Conservation (phyloP, 37 sponge, comb jelly and placozoan species). For the Crambe crambe region DNA sequence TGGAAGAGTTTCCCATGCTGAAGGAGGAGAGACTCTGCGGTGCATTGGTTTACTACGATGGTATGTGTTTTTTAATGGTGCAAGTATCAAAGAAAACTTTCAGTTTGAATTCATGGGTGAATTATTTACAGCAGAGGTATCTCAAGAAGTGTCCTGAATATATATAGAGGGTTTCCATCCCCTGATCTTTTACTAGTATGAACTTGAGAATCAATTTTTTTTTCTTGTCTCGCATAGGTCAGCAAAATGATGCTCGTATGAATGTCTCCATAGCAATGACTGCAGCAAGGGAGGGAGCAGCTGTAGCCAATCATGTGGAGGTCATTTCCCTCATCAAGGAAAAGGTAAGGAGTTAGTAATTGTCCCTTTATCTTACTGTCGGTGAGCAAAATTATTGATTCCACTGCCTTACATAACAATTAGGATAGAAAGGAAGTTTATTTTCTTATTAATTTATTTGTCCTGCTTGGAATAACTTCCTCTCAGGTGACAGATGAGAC, state of each 20-base stretch:
- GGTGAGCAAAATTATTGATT: not conserved
- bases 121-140: too few species aligned
- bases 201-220: not conserved
- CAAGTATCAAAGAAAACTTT: not conserved
- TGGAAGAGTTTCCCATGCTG: slow-evolving; percentile 98
- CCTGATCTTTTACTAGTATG: not conserved
- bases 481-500: not conserved
- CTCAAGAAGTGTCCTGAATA: too few species aligned
- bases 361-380: not conserved
- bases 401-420: slow-evolving; percentile 1
- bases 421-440: too few species aligned
- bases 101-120: not conserved
- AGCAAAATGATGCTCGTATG: slow-evolving; percentile 99
- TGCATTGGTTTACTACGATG: slow-evolving; percentile 96
- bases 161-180: too few species aligned
- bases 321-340: slow-evolving; percentile 62
- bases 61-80: slow-evolving; percentile 26
- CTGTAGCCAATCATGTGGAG: slow-evolving; percentile 87
- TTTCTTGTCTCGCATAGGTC: slow-evolving; percentile 48
- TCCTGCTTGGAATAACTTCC: not conserved
- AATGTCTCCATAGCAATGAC: slow-evolving; percentile 90
- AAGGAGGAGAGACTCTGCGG: slow-evolving; percentile 81
- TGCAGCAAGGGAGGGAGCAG: slow-evolving; percentile 92
- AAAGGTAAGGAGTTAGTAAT: slow-evolving; percentile 16
- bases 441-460: not conserved